phyloP scores from a whole-genome alignment of 2,888 invertebrate species.

The Trimorus sp. region DNA sequence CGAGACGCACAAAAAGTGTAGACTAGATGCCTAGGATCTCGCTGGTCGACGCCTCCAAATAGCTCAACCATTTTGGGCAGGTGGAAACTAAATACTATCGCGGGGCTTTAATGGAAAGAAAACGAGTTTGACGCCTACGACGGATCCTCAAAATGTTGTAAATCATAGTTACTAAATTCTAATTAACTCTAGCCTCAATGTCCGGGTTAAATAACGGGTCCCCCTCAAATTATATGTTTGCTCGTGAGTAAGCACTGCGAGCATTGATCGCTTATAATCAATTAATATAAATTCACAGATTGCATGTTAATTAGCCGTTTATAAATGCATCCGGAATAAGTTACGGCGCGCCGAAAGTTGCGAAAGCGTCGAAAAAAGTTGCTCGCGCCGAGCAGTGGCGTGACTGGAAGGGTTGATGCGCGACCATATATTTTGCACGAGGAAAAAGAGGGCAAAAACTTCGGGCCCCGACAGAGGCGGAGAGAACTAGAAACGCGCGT shows the following conservation, averaged over 20 bases:
- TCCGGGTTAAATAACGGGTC: constrained; percentile 56
- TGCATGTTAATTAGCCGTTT: constrained; percentile 55
- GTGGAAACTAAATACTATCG: constrained; percentile 77
- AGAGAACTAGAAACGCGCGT: constrained; percentile 62
- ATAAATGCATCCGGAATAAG: constrained; percentile 57
- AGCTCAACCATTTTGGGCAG: constrained; percentile 75
- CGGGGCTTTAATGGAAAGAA: constrained; percentile 67
- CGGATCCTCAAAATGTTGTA: constrained; percentile 64
- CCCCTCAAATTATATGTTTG: constrained; percentile 59
- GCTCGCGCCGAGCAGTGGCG: constrained; percentile 40
- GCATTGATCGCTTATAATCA: constrained; percentile 62
- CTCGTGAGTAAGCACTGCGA: constrained; percentile 13
- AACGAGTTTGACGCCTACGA: constrained; percentile 71
- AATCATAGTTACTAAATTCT: constrained; percentile 67
- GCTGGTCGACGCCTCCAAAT: constrained; percentile 68
- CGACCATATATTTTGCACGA: constrained; percentile 49
- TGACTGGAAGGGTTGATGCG: constrained; percentile 49
- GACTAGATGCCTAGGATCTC: constrained; percentile 76
- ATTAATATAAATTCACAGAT: constrained; percentile 54
- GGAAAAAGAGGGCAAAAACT: constrained; percentile 40
- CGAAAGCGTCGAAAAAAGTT: constrained; percentile 29
- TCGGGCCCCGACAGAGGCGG: not conserved
- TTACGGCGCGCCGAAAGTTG: constrained; percentile 8
- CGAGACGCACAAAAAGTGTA: constrained; percentile 76
- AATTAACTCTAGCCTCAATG: constrained; percentile 63